Percentiles rank a stretch among this genome's conserved stretches.
Conservation (phyloP, 2,888 invertebrate species). For the Eudasyphora cyanicolor region DNA sequence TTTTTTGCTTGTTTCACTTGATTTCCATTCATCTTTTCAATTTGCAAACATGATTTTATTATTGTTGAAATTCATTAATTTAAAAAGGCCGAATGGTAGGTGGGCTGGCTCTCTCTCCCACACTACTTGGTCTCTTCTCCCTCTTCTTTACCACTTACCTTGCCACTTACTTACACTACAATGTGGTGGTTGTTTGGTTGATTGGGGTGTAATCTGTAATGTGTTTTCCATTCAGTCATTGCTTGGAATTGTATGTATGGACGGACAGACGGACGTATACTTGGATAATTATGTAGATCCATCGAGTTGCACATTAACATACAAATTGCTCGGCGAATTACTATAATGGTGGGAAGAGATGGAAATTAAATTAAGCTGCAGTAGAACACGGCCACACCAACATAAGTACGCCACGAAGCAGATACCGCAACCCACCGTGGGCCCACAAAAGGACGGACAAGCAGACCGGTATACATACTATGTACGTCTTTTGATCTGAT, state of each 20-base stretch:
- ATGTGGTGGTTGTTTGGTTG: too few relatives aligned
- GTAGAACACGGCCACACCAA: not conserved
- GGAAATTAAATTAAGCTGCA: conserved; percentile 12
- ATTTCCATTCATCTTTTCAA: not conserved
- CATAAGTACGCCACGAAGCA: not conserved
- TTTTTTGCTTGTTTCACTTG: not conserved
- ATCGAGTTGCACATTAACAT: not conserved
- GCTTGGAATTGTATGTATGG: too few relatives aligned
- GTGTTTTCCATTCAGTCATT: not conserved
- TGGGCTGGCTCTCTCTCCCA: too few relatives aligned
- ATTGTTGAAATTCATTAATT: conserved; percentile 6
- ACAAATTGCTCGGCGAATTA: conserved; percentile 5
- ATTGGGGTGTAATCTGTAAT: too few relatives aligned
- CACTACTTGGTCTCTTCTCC: not conserved
- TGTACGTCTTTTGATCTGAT: not conserved
- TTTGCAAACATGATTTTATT: conserved; percentile 11
- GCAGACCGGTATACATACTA: not conserved
- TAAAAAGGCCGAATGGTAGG: not conserved
- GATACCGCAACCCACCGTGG: not conserved
- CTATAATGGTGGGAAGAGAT: not conserved
- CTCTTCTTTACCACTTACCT: not conserved
- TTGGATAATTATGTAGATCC: not conserved
- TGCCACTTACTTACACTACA: too few relatives aligned
- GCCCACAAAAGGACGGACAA: too few relatives aligned
- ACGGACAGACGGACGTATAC: too few relatives aligned